Percentiles rank a stretch among this genome's conserved stretches.
Conservation (phyloP, 2,797 vertebrate genomes). For the Sebastes jordani region DNA sequence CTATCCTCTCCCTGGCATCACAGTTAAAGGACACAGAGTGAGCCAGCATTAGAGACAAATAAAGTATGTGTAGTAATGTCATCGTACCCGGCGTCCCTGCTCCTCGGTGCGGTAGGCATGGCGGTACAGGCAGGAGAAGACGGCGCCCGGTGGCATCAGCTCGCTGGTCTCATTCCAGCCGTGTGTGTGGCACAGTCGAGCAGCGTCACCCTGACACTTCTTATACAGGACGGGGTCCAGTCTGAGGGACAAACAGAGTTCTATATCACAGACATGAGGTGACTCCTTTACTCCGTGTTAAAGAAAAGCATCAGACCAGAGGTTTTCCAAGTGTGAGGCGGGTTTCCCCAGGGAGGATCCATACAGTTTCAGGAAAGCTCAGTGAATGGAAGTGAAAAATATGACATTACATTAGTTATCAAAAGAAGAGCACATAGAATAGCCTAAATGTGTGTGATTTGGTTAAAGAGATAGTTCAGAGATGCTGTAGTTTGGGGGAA, state of each 20-base stretch:
- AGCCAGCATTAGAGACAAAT: neutral
- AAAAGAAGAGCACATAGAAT: too few relatives aligned
- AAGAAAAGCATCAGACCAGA: neutral
- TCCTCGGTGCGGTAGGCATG: constrained; percentile 96
- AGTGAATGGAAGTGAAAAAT: too few relatives aligned
- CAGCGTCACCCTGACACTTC: constrained; percentile 96
- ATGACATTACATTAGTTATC: too few relatives aligned
- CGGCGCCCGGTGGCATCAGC: constrained; percentile 91
- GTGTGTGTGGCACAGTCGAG: constrained; percentile 93
- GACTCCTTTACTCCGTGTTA: neutral
- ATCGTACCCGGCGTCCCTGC: constrained; percentile 90
- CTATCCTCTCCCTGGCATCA: neutral
- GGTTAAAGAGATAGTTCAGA: too few relatives aligned
- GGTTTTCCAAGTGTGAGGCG: too few relatives aligned
- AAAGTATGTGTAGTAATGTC: neutral
- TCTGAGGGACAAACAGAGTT: constrained; percentile 65
- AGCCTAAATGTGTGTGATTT: too few relatives aligned
- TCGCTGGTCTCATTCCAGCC: constrained; percentile 97
- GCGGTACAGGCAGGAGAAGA: constrained; percentile 96
- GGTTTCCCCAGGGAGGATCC: too few relatives aligned
- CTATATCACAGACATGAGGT: neutral
- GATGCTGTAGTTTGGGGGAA: too few relatives aligned
- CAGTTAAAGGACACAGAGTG: neutral
- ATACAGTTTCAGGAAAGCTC: too few relatives aligned
- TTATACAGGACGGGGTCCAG: constrained; percentile 93